Percentiles rank a stretch among this genome's conserved stretches.
Evolutionary conservation across 2,797 vertebrate genomes (phyloP).

Genomic region (Moxostoma hubbsi): DNA sequence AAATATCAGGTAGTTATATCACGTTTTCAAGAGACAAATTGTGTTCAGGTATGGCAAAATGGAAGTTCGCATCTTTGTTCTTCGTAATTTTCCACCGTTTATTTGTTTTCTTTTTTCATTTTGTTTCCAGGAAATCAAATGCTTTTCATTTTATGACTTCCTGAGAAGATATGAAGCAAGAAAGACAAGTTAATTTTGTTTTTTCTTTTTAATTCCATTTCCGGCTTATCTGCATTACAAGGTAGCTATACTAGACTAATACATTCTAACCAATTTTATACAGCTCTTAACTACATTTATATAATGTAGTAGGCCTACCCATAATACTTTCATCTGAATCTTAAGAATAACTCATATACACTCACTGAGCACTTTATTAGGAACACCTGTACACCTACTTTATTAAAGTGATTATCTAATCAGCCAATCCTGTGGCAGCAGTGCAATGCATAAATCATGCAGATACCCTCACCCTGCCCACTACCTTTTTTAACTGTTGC

Average conservation of each 20-base stretch:
- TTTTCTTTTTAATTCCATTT: neutral
- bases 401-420: no score
- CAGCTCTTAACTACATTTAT: neutral
- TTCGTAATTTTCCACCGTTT: neutral
- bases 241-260: neutral
- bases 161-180: neutral
- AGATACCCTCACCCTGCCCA: no score
- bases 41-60: neutral
- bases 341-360: no score
- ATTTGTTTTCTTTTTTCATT: neutral
- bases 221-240: neutral
- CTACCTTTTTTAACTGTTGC: no score
- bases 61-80: neutral
- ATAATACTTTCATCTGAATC: no score
- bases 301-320: neutral
- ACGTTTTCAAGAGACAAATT: neutral
- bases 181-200: neutral
- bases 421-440: no score
- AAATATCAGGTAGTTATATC: neutral
- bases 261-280: neutral
- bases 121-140: neutral
- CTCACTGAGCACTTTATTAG: no score
- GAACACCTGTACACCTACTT: no score
- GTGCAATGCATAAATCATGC: no score
- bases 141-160: neutral